Conservation (phyloP, 2,113 vertebrate genomes). For the Xenopus laevis region DNA sequence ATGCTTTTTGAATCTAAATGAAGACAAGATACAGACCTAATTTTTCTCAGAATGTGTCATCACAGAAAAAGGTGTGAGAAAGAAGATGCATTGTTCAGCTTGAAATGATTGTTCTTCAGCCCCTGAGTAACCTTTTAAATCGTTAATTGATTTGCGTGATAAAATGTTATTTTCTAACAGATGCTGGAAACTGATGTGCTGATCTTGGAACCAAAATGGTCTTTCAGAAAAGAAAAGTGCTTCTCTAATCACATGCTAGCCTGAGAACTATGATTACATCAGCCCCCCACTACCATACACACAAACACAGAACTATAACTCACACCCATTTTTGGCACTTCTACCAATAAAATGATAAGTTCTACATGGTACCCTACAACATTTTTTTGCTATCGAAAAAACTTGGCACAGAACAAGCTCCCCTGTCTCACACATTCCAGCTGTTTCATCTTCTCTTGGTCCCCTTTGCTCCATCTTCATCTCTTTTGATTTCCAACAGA, state of each 20-base stretch:
- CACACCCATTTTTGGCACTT: conserved; percentile 10
- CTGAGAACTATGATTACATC: conserved; percentile 6
- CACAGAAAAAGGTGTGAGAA: not conserved
- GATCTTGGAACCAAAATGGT: not conserved
- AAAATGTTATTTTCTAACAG: conserved; percentile 25
- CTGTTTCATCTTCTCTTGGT: conserved; percentile 22
- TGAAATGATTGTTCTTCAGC: not conserved
- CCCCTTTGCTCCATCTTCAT: conserved; percentile 17
- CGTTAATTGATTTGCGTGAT: conserved; percentile 24
- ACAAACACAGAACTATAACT: not conserved
- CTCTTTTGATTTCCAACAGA: conserved; percentile 25
- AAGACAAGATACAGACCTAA: too few relatives aligned
- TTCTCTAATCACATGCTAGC: not conserved
- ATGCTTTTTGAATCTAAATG: not conserved
- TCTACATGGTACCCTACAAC: not conserved
- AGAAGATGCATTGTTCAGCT: not conserved
- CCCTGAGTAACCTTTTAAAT: conserved; percentile 3
- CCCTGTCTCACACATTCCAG: conserved; percentile 3
- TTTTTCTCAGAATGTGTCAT: not conserved
- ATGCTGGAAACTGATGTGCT: conserved; percentile 6
- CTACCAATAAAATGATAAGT: conserved; percentile 8
- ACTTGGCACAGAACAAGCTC: conserved; percentile 1
- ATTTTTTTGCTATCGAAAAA: conserved; percentile 1
- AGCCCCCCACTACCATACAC: not conserved
- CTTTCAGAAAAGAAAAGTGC: not conserved